Evolutionary conservation across 2,888 invertebrate species (phyloP), one percentile per base, ranked within the genome.

Genomic region (Ischnus inquisitorius): DNA sequence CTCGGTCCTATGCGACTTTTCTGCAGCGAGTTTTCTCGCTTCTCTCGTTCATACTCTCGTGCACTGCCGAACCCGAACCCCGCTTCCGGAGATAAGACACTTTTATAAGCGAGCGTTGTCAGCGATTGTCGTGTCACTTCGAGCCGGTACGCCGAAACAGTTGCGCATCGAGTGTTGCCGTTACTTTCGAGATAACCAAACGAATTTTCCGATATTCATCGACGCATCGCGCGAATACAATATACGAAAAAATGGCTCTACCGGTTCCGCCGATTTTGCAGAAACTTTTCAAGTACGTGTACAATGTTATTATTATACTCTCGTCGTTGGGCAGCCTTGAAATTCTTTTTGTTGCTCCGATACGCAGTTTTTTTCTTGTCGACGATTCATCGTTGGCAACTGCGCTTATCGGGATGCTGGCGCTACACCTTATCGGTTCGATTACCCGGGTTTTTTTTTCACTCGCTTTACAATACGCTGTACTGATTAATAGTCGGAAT

Each of bases 271-370:
- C 88, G 5, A 65, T 87, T 39, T 85, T 92, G n/a, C 68, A 82
- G 57, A 90, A 89, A 16, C 87, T 92, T 46, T 92, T 92, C 62
- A 88, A 89, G 92, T 91, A 88, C 14, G 57, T 60, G 22, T 75
- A 76, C 79, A 19, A 2, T 39, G 22, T 82, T 6, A 8, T 39
- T 25, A 71, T 28, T 14, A 1, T 57, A 25, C 2, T 28, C 51
- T 64, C 34, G 12, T 46, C 12, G 28, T n/a, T 43, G 22, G n/a
- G 3, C 25, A 48, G 22, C 25, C 48, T 62, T 62, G 62, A 62
- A 8, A 6, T 34, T 34, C 57, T 43, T 43, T 8, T 43, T 22
- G 39, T 22, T 39, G n/a, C 39, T 54, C 39, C 1, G 22, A n/a
- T 41, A n/a, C n/a, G 57, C 43, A 43, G 41, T 74, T 62, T 28